A percentile compares a stretch with the other conserved stretches of the same genome.
Conservation (phyloP, 2,888 invertebrate species). For the Agrotis clavis region DNA sequence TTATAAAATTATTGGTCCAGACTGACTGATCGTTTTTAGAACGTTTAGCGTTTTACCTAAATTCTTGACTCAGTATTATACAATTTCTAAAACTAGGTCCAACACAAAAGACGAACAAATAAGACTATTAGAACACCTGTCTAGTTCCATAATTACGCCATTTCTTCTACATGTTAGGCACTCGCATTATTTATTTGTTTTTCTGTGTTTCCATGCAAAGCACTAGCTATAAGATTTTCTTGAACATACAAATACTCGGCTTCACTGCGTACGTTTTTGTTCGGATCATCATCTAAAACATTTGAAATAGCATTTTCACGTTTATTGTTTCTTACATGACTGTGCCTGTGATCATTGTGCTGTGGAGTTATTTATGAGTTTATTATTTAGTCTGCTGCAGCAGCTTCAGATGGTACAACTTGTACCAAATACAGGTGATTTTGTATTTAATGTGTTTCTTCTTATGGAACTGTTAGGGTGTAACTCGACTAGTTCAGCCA, state of each 20-base stretch:
- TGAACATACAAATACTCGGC: slow-evolving; percentile 40
- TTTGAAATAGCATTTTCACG: slow-evolving; percentile 45
- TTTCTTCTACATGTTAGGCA: slow-evolving; percentile 23
- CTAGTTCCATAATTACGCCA: slow-evolving; percentile 23
- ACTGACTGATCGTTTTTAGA: background rate
- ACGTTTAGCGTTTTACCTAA: background rate
- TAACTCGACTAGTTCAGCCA: background rate
- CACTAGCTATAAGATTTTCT: slow-evolving; percentile 39
- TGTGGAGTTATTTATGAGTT: slow-evolving; percentile 50
- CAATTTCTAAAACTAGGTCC: slow-evolving; percentile 15
- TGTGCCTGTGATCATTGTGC: slow-evolving; percentile 38
- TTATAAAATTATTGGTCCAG: background rate
- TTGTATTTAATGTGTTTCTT: slow-evolving; percentile 3
- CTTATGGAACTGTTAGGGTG: background rate
- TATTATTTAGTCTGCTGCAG: slow-evolving; percentile 53
- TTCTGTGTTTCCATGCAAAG: slow-evolving; percentile 28
- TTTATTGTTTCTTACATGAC: slow-evolving; percentile 53
- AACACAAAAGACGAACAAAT: slow-evolving; percentile 23
- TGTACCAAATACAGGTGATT: slow-evolving; percentile 12
- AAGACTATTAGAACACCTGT: slow-evolving; percentile 41
- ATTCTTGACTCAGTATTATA: background rate
- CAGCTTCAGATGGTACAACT: slow-evolving; percentile 16
- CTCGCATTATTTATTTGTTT: slow-evolving; percentile 37
- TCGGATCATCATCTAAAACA: slow-evolving; percentile 30
- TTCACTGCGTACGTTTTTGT: slow-evolving; percentile 46